Base-by-base conservation (phyloP, 2,797 vertebrate genomes). In the Heliangelus exortis region DNA sequence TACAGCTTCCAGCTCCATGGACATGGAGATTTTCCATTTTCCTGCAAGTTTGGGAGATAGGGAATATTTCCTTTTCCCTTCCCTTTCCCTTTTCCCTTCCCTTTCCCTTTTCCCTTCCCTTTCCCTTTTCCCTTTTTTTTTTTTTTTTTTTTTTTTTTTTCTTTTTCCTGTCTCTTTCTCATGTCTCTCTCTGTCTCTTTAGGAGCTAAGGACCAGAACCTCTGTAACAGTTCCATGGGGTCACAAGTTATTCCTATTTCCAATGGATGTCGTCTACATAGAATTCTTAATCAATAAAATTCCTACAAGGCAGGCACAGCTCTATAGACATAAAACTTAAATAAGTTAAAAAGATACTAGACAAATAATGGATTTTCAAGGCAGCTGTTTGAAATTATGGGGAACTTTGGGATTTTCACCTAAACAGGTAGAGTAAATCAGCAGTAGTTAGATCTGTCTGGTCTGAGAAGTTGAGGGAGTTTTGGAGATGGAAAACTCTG, bases 251-350 rank as follows among this genome's bases (percentile, higher is more conserved):
- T 71, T 95, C 63, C 75, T 85, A 23, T 63, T 88, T 84, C n/a
- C 43, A 36, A 47, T 73, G 81, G 76, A 45, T 82, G 51, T 65
- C 86, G 63, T 75, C 93, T 95, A 68, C 39, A 73, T 7, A 39
- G 90, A 95, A 88, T 81, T 41, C 94, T 33, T 23, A 72, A 76
- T 36, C 54, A 50, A 36, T 81, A 69, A 79, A 87, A 90, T 78
- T 79, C 73, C 80, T 58, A 47, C 39, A 86, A 63, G 80, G 47
- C 34, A 66, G 29, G n/a, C 39, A 41, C 43, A 53, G 50, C 48
- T 84, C 71, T 80, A 84, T 34, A 90, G 85, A 75, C 62, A 72
- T 69, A 69, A 74, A 73, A 80, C 36, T 62, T 57, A 89, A 91
- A 48, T 79, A 82, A 92, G 87, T 75, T 72, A 88, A 65, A 28